Conservation (phyloP, 2,113 vertebrate genomes). For the Malurus alboscapulatus region DNA sequence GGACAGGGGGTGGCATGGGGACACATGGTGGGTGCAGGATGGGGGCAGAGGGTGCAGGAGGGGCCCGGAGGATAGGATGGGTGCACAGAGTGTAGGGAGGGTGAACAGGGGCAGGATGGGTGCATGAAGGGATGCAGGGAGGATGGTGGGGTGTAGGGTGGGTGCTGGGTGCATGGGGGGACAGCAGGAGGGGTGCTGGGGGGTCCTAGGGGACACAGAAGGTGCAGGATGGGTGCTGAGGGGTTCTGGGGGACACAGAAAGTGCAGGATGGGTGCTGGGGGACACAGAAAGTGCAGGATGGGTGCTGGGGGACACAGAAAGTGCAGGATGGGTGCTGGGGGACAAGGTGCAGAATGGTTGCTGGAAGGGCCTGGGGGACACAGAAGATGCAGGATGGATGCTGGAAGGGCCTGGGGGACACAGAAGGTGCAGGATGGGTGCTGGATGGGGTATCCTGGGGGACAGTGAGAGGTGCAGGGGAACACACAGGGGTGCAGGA, state of each 20-base stretch:
- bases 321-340: not conserved
- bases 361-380: no score
- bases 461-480: no score
- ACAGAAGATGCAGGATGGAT: not conserved
- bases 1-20: not conserved
- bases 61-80: not conserved
- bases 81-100: no score
- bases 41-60: not conserved
- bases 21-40: not conserved
- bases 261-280: not conserved
- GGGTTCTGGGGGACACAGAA: not conserved
- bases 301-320: no score
- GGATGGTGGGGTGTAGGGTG: fast-evolving
- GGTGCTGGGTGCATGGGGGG: not conserved
- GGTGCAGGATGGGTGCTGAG: not conserved
- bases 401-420: no score
- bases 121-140: not conserved
- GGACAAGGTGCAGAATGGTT: not conserved
- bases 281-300: no score
- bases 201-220: not conserved
- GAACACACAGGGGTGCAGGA: no score
- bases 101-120: not conserved
- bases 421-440: not conserved
- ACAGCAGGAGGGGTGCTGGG: not conserved
- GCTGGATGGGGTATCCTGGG: no score